Base-by-base conservation (phyloP, 2,797 vertebrate genomes). In the Malacoctenus gilli region DNA sequence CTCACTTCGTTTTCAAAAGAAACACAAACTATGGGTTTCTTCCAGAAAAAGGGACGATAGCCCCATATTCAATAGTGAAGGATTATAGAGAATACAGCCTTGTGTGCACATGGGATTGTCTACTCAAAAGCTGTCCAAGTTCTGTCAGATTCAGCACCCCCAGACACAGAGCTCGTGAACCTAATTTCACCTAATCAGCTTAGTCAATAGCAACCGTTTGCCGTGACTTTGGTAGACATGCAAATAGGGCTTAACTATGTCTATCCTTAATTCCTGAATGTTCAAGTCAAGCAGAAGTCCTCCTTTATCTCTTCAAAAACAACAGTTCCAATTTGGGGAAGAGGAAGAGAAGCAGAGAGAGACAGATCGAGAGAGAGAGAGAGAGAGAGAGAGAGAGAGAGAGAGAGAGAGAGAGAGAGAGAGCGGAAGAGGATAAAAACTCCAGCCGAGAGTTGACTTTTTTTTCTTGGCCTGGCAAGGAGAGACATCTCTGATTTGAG, bases 141-240 rank as follows among this genome's bases (percentile, higher is more conserved):
- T 90, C 86, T 85, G 78, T 84, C 85, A 85, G 85, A 90, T 89
- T 88, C 88, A 79, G 89, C 87, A 87, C 80, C 86, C 86, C 81
- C 69, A 89, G 84, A 88, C 86, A 85, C 83, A 83, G 77, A 86
- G 89, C 85, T 84, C 55, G 79, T 87, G 88, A 90, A 92, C 87
- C 87, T 91, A 89, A 89, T 91, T 91, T 89, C 77, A 83, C 75
- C 81, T 92, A 92, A 92, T 92, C 90, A 92, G 91, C 91, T 92
- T 92, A 92, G 87, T 88, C 85, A 89, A 88, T 84, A 86, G 82
- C 84, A 89, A 89, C 88, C 84, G 57, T 92, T 91, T 85, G 80
- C 86, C 80, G 76, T 89, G 87, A 89, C 87, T 88, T 89, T 85
- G 85, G 86, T 82, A 89, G 87, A 91, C 89, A 89, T 89, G 85